A percentile compares a stretch with the other conserved stretches of the same genome.
phyloP scores from a whole-genome alignment of 2,113 vertebrate genomes.

The Bufo bufo region DNA sequence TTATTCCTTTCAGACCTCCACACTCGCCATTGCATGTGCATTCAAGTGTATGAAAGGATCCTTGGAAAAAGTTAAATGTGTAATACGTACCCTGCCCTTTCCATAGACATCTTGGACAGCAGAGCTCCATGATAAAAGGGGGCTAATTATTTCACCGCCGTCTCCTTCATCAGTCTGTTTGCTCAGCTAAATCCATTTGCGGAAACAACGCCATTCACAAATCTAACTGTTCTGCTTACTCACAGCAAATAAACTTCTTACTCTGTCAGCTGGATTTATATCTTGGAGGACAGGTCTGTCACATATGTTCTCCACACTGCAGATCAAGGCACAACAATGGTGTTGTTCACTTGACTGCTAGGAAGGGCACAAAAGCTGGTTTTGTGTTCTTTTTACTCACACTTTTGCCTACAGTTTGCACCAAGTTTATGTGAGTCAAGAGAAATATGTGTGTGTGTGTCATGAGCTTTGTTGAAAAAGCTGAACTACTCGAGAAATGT shows the following conservation, averaged over 20 bases:
- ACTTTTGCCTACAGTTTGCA: constrained; percentile 13
- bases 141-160: constrained; percentile 1
- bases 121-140: neutral
- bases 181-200: constrained; percentile 31
- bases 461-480: neutral
- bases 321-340: constrained; percentile 20
- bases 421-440: neutral
- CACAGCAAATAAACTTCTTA: constrained; percentile 1
- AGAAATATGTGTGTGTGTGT: neutral
- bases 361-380: constrained; percentile 28
- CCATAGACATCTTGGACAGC: neutral
- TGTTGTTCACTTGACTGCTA: constrained; percentile 15
- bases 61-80: neutral
- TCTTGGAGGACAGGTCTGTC: constrained; percentile 32
- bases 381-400: constrained; percentile 3
- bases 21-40: neutral
- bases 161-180: neutral
- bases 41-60: neutral
- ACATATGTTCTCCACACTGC: constrained; percentile 28
- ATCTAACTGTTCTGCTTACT: constrained; percentile 8
- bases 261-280: neutral
- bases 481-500: constrained; percentile 12
- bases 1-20: neutral
- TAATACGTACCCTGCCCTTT: neutral
- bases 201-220: constrained; percentile 17